phyloP scores from a whole-genome alignment of 1,140 invertebrate species.

The Eubasilissa regina region DNA sequence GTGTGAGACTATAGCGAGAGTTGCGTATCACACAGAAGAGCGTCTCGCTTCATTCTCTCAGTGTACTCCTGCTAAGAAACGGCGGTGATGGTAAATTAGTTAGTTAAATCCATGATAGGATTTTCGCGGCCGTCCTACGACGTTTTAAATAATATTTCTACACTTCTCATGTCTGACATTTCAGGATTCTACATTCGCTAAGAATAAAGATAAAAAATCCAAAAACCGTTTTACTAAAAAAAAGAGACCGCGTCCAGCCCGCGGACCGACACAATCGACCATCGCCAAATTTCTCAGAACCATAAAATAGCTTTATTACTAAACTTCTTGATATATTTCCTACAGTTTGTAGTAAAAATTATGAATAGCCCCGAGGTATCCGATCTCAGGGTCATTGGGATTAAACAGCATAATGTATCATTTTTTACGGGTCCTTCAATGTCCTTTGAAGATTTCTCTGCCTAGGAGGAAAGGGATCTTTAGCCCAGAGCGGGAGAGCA shows the following conservation, averaged over 20 bases:
- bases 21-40: too few species aligned
- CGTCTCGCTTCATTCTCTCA: too few species aligned
- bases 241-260: not conserved
- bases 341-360: constrained; percentile 30
- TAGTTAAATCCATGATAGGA: too few species aligned
- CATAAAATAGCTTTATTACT: constrained; percentile 34
- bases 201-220: not conserved
- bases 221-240: not conserved
- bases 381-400: constrained; percentile 40
- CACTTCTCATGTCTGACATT: too few species aligned
- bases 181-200: too few species aligned
- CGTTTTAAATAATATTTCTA: too few species aligned
- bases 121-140: too few species aligned
- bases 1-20: too few species aligned
- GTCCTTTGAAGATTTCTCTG: constrained; percentile 11
- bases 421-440: constrained; percentile 37
- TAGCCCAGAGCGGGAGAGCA: constrained; percentile 3
- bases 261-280: constrained; percentile 31
- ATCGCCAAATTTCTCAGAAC: constrained; percentile 30
- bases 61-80: too few species aligned
- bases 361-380: constrained; percentile 38
- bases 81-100: too few species aligned
- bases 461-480: constrained; percentile 9
- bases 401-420: constrained; percentile 41
- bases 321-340: constrained; percentile 27